Percentiles rank a stretch among this genome's conserved stretches.
phyloP scores from a whole-genome alignment of 2,113 vertebrate genomes.

The Tragelaphus strepsiceros region DNA sequence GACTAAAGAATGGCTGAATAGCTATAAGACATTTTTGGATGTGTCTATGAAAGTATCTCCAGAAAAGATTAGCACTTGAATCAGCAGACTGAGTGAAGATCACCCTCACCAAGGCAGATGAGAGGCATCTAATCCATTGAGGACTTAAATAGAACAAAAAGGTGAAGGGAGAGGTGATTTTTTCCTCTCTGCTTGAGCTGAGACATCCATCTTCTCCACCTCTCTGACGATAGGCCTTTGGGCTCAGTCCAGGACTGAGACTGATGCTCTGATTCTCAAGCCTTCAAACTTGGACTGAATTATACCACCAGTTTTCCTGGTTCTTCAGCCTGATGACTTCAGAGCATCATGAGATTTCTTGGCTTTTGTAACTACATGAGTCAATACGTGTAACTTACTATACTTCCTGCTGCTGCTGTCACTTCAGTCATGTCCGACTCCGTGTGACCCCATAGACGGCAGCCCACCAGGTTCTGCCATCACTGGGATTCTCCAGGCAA shows the following conservation, averaged over 20 bases:
- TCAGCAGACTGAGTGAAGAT: neutral
- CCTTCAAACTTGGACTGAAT: neutral
- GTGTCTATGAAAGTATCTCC: neutral
- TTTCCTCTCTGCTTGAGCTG: neutral
- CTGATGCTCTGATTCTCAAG: neutral
- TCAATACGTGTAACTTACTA: neutral
- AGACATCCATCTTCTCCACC: neutral
- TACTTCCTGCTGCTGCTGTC: neutral
- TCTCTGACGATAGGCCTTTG: neutral
- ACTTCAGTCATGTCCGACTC: no score
- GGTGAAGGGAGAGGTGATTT: neutral
- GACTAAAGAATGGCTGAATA: neutral
- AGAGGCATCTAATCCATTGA: neutral
- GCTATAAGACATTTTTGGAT: neutral
- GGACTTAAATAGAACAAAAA: neutral
- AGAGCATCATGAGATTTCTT: neutral
- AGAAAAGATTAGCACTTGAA: neutral
- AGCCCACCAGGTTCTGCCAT: no score
- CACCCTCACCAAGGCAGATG: neutral
- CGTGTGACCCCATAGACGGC: no score
- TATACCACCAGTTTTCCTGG: neutral
- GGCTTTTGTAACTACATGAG: neutral
- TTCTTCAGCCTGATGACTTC: neutral
- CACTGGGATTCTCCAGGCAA: no score
- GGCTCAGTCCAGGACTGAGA: neutral